A percentile compares a stretch with the other conserved stretches of the same genome.
Conservation (phyloP, 2,797 vertebrate species). For the Rhinatrema bivittatum region DNA sequence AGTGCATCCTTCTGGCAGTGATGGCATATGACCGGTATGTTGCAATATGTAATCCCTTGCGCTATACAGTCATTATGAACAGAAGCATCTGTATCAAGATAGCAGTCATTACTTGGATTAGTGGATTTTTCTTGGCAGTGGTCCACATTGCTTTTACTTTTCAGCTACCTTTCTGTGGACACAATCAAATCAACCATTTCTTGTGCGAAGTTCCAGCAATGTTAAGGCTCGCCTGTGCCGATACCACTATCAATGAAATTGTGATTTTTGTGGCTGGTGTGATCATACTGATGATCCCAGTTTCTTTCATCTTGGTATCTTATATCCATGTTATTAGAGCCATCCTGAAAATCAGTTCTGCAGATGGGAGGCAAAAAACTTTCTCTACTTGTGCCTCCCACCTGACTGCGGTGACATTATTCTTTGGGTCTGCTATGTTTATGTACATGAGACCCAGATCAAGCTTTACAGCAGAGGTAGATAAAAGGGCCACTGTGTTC, state of each 20-base stretch:
- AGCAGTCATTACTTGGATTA: not conserved
- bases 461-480: conserved; percentile 11
- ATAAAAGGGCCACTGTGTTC: conserved; percentile 21
- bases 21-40: not conserved
- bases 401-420: conserved; percentile 14
- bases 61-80: not conserved
- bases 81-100: not conserved
- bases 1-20: too few relatives aligned
- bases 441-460: conserved; percentile 23
- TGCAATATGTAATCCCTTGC: conserved; percentile 1
- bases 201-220: too few relatives aligned
- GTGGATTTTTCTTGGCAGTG: not conserved
- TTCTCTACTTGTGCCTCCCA: conserved; percentile 18
- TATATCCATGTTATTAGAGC: conserved; percentile 1
- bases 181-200: conserved; percentile 1
- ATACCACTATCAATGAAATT: not conserved
- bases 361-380: conserved; percentile 1
- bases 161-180: not conserved
- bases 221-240: not conserved
- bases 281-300: not conserved
- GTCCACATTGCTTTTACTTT: not conserved
- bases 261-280: not conserved
- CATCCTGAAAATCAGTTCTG: conserved; percentile 17
- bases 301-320: not conserved
- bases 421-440: conserved; percentile 19